Evolutionary conservation across 92 coral and sea anemone species (phyloP).

Genomic region (Hydrozoanthus gracilis): DNA sequence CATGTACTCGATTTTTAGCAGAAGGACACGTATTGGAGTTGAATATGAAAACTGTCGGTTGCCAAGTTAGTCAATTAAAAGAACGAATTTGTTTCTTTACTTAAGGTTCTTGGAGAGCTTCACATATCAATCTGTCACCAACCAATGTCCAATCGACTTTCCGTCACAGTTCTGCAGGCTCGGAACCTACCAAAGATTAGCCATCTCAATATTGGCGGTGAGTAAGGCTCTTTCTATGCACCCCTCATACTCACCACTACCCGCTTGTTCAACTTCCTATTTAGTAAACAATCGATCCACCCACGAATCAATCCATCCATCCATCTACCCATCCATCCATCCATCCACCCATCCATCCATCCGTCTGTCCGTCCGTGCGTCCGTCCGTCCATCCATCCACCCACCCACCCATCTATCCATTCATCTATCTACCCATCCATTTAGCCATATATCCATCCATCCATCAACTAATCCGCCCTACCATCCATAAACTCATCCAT

Average conservation of each 20-base stretch:
- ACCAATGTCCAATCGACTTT: constrained; percentile 92
- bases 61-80: neutral
- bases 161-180: constrained; percentile 95
- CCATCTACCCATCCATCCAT: no score
- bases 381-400: no score
- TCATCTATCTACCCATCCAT: no score
- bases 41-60: neutral
- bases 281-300: neutral
- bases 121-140: constrained; percentile 97
- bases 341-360: no score
- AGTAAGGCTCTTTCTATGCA: neutral
- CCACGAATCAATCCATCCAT: neutral
- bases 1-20: no score
- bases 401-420: no score
- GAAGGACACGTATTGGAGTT: neutral
- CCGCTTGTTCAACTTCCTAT: neutral
- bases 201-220: constrained; percentile 95
- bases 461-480: no score
- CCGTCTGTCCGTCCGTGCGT: no score
- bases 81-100: neutral
- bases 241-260: neutral
- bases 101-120: constrained; percentile 95
- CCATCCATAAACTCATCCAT: no score
- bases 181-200: constrained; percentile 97
- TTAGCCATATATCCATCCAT: no score